Evolutionary conservation across 2,888 invertebrate genomes (phyloP).

Genomic region (Tholera decimalis): DNA sequence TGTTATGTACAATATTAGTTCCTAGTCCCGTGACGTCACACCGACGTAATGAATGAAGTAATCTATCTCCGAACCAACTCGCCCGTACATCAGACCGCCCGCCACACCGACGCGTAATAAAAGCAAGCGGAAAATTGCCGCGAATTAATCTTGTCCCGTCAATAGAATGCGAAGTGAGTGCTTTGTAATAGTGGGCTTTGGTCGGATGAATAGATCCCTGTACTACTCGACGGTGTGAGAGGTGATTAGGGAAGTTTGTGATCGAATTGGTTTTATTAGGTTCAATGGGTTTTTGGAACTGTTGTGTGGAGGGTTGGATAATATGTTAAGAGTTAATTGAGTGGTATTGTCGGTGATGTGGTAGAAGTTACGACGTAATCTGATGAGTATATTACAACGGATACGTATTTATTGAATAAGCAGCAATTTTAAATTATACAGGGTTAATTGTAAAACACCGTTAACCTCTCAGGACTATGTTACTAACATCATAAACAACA

Average conservation of each 20-base stretch:
- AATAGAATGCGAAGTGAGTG: conserved; percentile 50
- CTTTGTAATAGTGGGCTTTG: conserved; percentile 36
- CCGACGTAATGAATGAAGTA: conserved; percentile 65
- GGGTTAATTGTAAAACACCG: no score
- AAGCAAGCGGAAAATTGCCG: conserved; percentile 51
- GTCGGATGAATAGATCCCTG: conserved; percentile 29
- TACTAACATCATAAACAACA: no score
- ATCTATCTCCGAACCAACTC: conserved; percentile 59
- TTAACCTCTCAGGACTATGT: no score
- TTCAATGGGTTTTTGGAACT: conserved; percentile 19
- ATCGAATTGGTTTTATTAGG: conserved; percentile 25
- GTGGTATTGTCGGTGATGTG: not conserved
- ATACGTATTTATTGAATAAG: no score
- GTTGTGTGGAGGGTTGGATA: conserved; percentile 10
- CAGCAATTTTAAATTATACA: no score
- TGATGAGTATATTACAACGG: no score
- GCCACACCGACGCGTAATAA: conserved; percentile 62
- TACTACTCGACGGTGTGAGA: conserved; percentile 30
- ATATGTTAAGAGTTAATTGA: conserved; percentile 12
- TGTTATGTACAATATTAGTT: conserved; percentile 53
- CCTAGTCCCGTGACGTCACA: conserved; percentile 48
- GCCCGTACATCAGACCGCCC: conserved; percentile 49
- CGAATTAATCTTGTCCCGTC: conserved; percentile 56
- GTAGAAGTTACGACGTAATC: not conserved
- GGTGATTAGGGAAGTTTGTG: conserved; percentile 23